Percentiles rank a stretch among this genome's conserved stretches.
Conservation (phyloP, 2,797 vertebrate genomes). For the Momotus momota region DNA sequence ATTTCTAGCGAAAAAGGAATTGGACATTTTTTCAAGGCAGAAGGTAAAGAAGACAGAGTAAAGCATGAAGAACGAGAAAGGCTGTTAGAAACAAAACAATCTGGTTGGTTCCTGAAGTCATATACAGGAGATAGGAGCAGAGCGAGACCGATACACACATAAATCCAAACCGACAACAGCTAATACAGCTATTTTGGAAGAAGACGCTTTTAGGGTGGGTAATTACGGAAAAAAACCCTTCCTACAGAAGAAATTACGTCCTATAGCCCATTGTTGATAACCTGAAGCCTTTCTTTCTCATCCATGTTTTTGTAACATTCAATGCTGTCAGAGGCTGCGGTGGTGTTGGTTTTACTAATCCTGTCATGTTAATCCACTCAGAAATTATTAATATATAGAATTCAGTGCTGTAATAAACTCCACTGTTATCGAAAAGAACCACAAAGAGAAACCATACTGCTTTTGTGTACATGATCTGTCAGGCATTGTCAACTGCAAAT, state of each 20-base stretch:
- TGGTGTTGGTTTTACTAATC: background rate
- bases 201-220: background rate
- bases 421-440: background rate
- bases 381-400: background rate
- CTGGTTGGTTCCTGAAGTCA: background rate
- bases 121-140: background rate
- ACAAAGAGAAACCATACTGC: background rate
- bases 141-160: background rate
- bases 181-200: background rate
- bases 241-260: background rate
- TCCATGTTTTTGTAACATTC: background rate
- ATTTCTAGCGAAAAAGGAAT: background rate
- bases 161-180: background rate
- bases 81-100: background rate
- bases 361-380: background rate
- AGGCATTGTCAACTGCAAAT: background rate
- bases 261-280: background rate
- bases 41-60: background rate
- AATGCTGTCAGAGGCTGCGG: background rate
- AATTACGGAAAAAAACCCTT: background rate
- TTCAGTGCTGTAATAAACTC: too few species aligned
- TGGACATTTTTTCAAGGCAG: background rate
- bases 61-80: background rate
- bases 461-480: background rate
- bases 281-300: background rate